Conservation (phyloP, 2,888 invertebrate species). For the Ashinkailepas kermadecensis region DNA sequence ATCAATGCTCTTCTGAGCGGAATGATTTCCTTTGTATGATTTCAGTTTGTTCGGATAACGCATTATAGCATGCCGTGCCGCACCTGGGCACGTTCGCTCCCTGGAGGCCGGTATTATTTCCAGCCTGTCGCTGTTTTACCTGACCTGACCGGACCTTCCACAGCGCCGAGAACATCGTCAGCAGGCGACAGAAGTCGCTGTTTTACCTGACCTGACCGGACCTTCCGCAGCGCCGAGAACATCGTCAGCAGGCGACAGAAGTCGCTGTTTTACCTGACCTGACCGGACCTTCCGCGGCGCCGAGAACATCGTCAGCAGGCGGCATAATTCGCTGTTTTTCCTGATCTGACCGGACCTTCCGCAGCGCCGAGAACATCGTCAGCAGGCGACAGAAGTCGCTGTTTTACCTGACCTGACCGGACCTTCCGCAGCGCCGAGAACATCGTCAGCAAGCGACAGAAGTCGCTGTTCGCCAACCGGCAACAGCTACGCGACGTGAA, state of each 20-base stretch:
- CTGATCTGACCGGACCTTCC: conserved; percentile 35
- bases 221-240: conserved; percentile 57
- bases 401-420: no score
- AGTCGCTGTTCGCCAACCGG: conserved; percentile 63
- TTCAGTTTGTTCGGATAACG: no score
- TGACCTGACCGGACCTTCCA: conserved; percentile 39
- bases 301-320: conserved; percentile 65
- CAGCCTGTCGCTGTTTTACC: no score
- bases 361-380: conserved; percentile 69
- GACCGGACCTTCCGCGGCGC: conserved; percentile 51
- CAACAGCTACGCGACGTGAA: conserved; percentile 66
- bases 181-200: conserved; percentile 62
- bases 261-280: no score
- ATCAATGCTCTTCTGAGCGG: no score
- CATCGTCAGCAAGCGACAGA: conserved; percentile 65
- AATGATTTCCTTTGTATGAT: no score
- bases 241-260: conserved; percentile 67
- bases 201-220: no score
- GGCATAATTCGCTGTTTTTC: conserved; percentile 68
- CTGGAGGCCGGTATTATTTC: no score
- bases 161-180: conserved; percentile 68
- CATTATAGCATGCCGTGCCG: no score
- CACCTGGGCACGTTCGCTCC: no score
- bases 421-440: conserved; percentile 57
- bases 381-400: conserved; percentile 63